phyloP scores from a whole-genome alignment of 2,888 invertebrate genomes.

The Ceratothoa steindachneri region DNA sequence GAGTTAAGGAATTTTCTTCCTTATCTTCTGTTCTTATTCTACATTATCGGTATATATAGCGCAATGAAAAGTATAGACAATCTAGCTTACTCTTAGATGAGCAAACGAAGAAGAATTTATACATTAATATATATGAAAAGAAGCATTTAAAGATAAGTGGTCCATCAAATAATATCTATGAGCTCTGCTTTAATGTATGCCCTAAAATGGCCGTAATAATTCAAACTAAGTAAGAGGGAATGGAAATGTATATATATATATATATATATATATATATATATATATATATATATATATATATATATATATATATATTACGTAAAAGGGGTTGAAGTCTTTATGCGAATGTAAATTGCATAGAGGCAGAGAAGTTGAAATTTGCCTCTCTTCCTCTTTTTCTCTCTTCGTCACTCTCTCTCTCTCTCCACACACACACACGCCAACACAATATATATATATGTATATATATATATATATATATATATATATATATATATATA shows the following conservation, averaged over 20 bases:
- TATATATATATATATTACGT: background rate
- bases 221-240: background rate
- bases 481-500: background rate
- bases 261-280: background rate
- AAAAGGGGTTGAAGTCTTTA: no score
- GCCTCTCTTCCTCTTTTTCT: background rate
- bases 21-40: no score
- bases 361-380: no score
- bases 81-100: no score
- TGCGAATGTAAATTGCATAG: no score
- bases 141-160: background rate
- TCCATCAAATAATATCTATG: background rate
- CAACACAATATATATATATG: background rate
- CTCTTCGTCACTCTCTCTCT: slow-evolving; percentile 3
- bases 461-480: background rate
- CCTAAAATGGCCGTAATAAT: background rate
- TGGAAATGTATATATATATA: background rate
- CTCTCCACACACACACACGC: background rate
- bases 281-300: background rate
- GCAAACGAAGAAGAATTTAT: no score
- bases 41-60: no score
- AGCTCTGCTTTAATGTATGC: background rate
- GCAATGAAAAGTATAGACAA: no score
- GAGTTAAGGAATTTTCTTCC: no score
- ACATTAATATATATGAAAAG: background rate